A percentile compares a stretch with the other conserved stretches of the same genome.
phyloP scores from a whole-genome alignment of 2,797 vertebrate species.

The Myripristis murdjan region DNA sequence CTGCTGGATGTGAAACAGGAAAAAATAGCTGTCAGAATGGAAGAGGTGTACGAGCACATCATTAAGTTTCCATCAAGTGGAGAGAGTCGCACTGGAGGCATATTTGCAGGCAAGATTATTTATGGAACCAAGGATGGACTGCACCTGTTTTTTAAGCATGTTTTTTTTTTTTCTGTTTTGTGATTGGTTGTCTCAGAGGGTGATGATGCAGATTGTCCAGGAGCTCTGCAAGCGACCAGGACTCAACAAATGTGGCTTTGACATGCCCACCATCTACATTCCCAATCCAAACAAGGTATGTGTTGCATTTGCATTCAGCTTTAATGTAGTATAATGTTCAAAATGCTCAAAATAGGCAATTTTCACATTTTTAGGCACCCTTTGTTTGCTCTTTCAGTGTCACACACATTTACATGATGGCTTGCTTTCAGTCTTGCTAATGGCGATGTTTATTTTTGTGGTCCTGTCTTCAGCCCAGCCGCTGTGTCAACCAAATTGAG shows the following conservation, averaged over 20 bases:
- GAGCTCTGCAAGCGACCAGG: slow-evolving; percentile 91
- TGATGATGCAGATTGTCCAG: slow-evolving; percentile 94
- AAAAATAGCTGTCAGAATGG: too few relatives aligned
- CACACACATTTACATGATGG: neutral
- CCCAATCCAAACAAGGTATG: slow-evolving; percentile 89
- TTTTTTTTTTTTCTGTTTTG: slow-evolving; percentile 14
- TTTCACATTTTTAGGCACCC: neutral
- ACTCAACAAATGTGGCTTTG: slow-evolving; percentile 93
- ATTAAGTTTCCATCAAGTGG: too few relatives aligned
- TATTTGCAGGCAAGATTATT: too few relatives aligned
- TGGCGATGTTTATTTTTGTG: neutral
- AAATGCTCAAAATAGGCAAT: too few relatives aligned
- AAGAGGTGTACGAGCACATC: too few relatives aligned
- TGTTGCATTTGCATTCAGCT: neutral
- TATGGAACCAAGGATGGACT: too few relatives aligned
- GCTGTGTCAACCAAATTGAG: slow-evolving; percentile 91
- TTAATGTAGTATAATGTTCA: too few relatives aligned
- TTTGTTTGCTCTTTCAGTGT: neutral
- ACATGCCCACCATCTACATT: slow-evolving; percentile 92
- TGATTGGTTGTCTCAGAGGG: slow-evolving; percentile 78
- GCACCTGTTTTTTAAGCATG: neutral
- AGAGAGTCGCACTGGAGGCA: too few relatives aligned
- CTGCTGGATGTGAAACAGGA: neutral
- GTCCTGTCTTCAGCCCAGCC: slow-evolving; percentile 80
- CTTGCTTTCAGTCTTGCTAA: too few relatives aligned